Evolutionary conservation across 2,888 invertebrate genomes (phyloP).

Genomic region (Kuschelorhynchus macadamiae): DNA sequence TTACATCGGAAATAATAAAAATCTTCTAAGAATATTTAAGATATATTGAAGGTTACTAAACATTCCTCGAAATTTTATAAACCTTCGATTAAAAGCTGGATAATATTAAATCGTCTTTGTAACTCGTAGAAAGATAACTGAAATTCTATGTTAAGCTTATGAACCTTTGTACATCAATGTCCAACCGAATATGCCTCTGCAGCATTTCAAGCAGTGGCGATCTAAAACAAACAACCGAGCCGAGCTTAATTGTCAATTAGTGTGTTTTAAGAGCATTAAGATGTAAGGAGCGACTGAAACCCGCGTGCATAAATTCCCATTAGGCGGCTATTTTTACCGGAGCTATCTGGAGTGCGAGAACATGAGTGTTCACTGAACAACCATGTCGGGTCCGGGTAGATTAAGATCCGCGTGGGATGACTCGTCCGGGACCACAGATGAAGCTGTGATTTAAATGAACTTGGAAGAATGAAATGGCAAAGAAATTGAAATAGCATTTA

Average conservation of each 20-base stretch:
- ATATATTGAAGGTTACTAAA: no score
- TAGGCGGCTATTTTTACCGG: slow-evolving; percentile 63
- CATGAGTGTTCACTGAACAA: slow-evolving; percentile 66
- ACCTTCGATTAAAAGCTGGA: no score
- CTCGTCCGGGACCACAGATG: slow-evolving; percentile 48
- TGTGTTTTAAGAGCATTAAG: slow-evolving; percentile 61
- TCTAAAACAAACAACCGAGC: slow-evolving; percentile 42
- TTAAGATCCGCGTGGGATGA: slow-evolving; percentile 64
- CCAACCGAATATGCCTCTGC: slow-evolving; percentile 24
- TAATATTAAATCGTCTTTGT: no score
- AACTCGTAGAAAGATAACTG: no score
- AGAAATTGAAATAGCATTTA: no score
- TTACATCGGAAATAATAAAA: no score
- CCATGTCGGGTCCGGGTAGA: slow-evolving; percentile 62
- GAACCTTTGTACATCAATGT: slow-evolving; percentile 19
- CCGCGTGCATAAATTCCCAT: slow-evolving; percentile 65
- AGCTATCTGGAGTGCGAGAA: slow-evolving; percentile 62
- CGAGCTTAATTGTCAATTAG: slow-evolving; percentile 60
- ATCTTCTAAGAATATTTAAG: no score
- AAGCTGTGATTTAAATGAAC: no score
- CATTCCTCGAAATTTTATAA: no score
- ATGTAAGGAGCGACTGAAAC: slow-evolving; percentile 57
- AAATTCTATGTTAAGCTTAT: background rate
- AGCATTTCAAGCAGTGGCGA: slow-evolving; percentile 36
- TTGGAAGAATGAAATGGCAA: no score